Evolutionary conservation across 1,140 invertebrate genomes (phyloP), one percentile per base, ranked within the genome.

Genomic region (Listronotus oregonensis): DNA sequence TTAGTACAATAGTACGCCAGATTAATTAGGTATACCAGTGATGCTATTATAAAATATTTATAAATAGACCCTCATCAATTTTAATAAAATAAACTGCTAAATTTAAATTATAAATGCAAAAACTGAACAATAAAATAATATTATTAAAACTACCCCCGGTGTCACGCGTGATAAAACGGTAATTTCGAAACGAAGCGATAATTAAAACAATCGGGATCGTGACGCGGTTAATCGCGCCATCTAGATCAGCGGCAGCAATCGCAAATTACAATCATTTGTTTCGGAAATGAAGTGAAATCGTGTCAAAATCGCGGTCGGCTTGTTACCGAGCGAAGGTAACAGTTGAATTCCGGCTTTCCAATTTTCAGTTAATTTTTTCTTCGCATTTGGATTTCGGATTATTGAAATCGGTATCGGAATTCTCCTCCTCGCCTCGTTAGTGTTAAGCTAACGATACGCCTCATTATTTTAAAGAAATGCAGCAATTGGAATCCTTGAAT

Each of bases 251-350:
- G 64, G 66, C 63, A 65, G 34, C 63, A 61, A 72, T 72, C 74
- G 73, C 68, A 78, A 77, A 78, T 78, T 78, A 76, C 77, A 72
- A 75, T 78, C 75, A 77, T 78, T 78, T 78, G 75, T 77, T 75
- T 76, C 74, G 73, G 74, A 78, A 78, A 78, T 77, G 75, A 77
- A 77, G 61, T 72, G 64, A 54, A 71, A 71, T 73, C 76, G 76
- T 78, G 76, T 73, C 72, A 66, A 72, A 75, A 77, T 78, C 75
- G 75, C 73, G 76, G 76, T 75, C 69, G 67, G 74, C 76, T 78
- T 74, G 75, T 78, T 78, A 64, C 46, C 44, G 32, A 52, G 21
- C 15, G 50, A 12, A 67, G 59, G 42, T 64, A 56, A 56, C 54
- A 56, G 51, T 63, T 17, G 54, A 57, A 64, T 40, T 39, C 57